Evolutionary conservation across 2,113 vertebrate genomes (phyloP).

Genomic region (Phaethornis superciliosus): DNA sequence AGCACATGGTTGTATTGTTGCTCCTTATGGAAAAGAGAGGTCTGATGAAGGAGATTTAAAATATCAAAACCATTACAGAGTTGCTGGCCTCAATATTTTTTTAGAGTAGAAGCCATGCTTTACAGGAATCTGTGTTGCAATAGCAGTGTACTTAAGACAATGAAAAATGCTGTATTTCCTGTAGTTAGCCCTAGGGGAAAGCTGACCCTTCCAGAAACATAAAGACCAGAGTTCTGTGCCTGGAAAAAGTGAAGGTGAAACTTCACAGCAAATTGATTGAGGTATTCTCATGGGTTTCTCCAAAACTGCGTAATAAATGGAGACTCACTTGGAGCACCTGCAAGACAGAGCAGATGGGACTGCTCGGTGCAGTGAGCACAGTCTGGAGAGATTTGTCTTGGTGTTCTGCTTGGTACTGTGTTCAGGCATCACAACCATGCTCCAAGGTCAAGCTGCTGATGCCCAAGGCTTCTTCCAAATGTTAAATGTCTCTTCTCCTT

Average conservation of each 20-base stretch:
- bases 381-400: conserved; percentile 15
- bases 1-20: too few relatives aligned
- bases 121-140: not conserved
- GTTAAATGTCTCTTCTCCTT: not conserved
- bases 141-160: not conserved
- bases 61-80: not conserved
- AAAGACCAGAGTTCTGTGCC: not conserved
- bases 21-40: not conserved
- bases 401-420: not conserved
- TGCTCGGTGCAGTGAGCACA: conserved; percentile 21
- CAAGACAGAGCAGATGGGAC: conserved; percentile 33
- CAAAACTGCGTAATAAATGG: conserved; percentile 12
- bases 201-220: not conserved
- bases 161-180: not conserved
- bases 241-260: conserved; percentile 20
- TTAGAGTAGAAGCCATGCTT: not conserved
- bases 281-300: conserved; percentile 39
- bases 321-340: conserved; percentile 22
- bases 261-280: conserved; percentile 8
- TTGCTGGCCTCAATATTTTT: not conserved
- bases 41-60: not conserved
- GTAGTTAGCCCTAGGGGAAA: not conserved
- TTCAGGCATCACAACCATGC: not conserved
- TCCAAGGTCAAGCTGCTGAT: conserved; percentile 30
- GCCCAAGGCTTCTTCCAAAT: not conserved